These are phyloP conservation scores for Pyrrhia umbra DNA, from an alignment of 2,888 invertebrate genomes.

Conservation along the genomic window DNA sequence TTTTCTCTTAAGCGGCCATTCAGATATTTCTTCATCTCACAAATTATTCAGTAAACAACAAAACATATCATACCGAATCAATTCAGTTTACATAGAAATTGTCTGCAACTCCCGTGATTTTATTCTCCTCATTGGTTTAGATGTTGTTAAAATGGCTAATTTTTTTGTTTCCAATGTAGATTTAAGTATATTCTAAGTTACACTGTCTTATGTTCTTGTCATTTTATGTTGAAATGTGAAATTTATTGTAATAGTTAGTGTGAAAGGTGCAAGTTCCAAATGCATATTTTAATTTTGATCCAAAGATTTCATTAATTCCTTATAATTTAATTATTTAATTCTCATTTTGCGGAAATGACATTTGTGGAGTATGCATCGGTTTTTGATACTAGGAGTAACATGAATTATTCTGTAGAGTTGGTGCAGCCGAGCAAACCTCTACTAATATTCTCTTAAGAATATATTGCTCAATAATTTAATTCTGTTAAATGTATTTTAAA, in stretches of 20 bases:
- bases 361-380: constrained; percentile 89
- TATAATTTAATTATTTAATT: constrained; percentile 79
- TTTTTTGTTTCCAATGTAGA: constrained; percentile 85
- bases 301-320: constrained; percentile 88
- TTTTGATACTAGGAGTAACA: constrained; percentile 86
- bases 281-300: constrained; percentile 89
- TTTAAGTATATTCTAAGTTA: constrained; percentile 86
- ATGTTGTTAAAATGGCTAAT: constrained; percentile 84
- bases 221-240: constrained; percentile 84
- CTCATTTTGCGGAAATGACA: constrained; percentile 85
- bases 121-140: constrained; percentile 73
- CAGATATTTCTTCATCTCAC: constrained; percentile 80
- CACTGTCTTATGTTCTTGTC: constrained; percentile 83
- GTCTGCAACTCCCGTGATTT: constrained; percentile 80
- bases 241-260: constrained; percentile 83
- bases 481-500: constrained; percentile 89
- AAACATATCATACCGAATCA: constrained; percentile 89
- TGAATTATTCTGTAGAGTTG: constrained; percentile 87
- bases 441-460: constrained; percentile 88
- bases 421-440: constrained; percentile 90
- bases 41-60: constrained; percentile 88
- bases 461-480: constrained; percentile 90
- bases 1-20: constrained; percentile 87
- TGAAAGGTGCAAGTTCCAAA: constrained; percentile 87
- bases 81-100: constrained; percentile 79